phyloP scores from a whole-genome alignment of 2,888 invertebrate genomes.

The Drosophila buzzatii region DNA sequence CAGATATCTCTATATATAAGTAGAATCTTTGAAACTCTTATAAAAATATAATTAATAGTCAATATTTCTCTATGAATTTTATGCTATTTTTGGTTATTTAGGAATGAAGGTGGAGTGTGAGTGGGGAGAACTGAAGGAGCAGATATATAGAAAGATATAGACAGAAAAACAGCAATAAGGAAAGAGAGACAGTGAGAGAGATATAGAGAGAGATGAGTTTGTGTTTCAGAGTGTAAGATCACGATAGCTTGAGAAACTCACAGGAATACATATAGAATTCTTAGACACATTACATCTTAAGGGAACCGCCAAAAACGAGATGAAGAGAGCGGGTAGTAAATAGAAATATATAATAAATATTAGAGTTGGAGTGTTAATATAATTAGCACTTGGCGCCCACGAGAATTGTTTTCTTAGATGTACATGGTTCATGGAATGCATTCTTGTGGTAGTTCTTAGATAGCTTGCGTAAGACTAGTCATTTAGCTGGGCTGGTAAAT shows the following conservation, averaged over 20 bases:
- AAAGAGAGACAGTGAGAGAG: not conserved
- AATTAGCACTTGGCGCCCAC: slow-evolving; percentile 59
- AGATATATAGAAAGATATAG: too few species aligned
- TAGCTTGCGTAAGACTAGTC: slow-evolving; percentile 1
- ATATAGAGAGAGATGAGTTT: too few species aligned
- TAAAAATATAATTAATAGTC: not conserved
- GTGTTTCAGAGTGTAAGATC: too few species aligned
- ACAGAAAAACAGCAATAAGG: too few species aligned
- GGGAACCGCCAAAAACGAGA: too few species aligned
- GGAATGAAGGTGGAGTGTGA: too few species aligned
- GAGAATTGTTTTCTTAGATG: slow-evolving; percentile 21
- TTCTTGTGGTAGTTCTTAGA: slow-evolving; percentile 2
- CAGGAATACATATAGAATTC: too few species aligned
- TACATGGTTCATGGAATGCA: slow-evolving; percentile 8
- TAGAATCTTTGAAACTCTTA: not conserved
- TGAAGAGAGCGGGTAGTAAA: not conserved
- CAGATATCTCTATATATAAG: not conserved
- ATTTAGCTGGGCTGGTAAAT: slow-evolving; percentile 1
- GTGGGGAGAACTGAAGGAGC: too few species aligned
- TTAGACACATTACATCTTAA: too few species aligned
- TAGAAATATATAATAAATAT: slow-evolving; percentile 24
- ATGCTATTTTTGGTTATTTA: not conserved
- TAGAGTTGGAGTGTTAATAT: slow-evolving; percentile 63
- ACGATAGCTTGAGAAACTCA: too few species aligned
- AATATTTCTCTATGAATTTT: not conserved